phyloP scores from a whole-genome alignment of 2,797 vertebrate genomes.

The Pseudopleuronectes americanus region DNA sequence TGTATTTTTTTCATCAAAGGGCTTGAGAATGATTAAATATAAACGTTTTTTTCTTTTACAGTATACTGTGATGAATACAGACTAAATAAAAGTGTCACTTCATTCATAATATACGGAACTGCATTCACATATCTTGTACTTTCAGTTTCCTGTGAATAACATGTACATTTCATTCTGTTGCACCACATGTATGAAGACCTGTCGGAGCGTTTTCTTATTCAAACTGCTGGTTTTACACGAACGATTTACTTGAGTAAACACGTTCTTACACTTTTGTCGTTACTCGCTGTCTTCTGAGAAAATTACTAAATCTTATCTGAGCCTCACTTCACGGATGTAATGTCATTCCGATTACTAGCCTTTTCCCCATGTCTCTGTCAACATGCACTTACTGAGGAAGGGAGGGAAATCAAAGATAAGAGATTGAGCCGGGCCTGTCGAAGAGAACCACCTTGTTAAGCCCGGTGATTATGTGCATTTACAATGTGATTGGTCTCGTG shows the following conservation, averaged over 20 bases:
- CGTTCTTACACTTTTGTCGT: not conserved
- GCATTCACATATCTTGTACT: too few relatives aligned
- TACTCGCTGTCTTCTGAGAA: constrained; percentile 12
- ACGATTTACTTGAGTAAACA: not conserved
- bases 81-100: too few relatives aligned
- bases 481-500: constrained; percentile 28
- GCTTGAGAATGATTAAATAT: too few relatives aligned
- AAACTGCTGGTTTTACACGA: not conserved
- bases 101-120: too few relatives aligned
- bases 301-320: constrained; percentile 12
- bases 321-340: not conserved
- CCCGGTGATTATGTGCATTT: constrained; percentile 42
- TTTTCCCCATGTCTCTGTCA: not conserved
- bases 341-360: not conserved
- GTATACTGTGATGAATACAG: too few relatives aligned
- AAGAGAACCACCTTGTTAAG: constrained; percentile 2
- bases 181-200: not conserved
- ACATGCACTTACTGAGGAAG: constrained; percentile 1
- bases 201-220: not conserved
- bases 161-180: not conserved
- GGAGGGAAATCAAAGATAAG: constrained; percentile 16
- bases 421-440: not conserved
- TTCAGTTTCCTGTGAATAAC: too few relatives aligned
- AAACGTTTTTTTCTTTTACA: too few relatives aligned
- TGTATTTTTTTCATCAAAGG: too few relatives aligned